These are phyloP conservation scores for Sphaerophoria taeniata DNA, from an alignment of 2,888 invertebrate genomes.

Conservation along the genomic window DNA sequence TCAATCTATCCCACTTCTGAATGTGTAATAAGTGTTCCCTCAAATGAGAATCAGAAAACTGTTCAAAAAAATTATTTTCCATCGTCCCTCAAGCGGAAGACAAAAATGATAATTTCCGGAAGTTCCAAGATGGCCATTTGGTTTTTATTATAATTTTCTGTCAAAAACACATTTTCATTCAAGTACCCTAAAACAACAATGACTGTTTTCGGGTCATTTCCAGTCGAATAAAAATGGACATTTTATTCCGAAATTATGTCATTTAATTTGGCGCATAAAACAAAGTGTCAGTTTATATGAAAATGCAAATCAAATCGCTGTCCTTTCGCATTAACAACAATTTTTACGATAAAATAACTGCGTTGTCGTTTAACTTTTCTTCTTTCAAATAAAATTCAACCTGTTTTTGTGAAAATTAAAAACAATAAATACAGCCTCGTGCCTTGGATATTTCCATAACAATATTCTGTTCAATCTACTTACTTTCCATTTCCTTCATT, in stretches of 20 bases:
- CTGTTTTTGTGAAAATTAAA: conserved; percentile 26
- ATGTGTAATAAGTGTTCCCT: too few relatives aligned
- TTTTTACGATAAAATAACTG: not conserved
- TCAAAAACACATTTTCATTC: too few relatives aligned
- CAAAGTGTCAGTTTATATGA: conserved; percentile 16
- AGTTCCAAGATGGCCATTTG: too few relatives aligned
- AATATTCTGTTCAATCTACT: conserved; percentile 65
- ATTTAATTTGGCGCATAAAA: conserved; percentile 5
- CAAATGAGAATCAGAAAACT: too few relatives aligned
- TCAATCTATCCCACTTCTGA: too few relatives aligned
- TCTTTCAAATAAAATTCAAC: conserved; percentile 18
- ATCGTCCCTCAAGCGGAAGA: too few relatives aligned
- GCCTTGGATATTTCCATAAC: conserved; percentile 50
- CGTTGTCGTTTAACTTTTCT: not conserved
- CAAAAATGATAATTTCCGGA: too few relatives aligned
- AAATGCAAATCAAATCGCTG: conserved; percentile 29
- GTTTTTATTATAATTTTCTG: too few relatives aligned
- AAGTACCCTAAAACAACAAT: too few relatives aligned
- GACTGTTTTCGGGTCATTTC: too few relatives aligned
- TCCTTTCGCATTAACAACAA: conserved; percentile 10
- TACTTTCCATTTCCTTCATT: conserved; percentile 45
- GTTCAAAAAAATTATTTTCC: too few relatives aligned
- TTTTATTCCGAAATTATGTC: not conserved
- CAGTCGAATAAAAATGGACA: too few relatives aligned
- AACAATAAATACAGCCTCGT: conserved; percentile 24